Evolutionary conservation across 2,888 invertebrate species (phyloP).

Genomic region (Carterocephalus palaemon): DNA sequence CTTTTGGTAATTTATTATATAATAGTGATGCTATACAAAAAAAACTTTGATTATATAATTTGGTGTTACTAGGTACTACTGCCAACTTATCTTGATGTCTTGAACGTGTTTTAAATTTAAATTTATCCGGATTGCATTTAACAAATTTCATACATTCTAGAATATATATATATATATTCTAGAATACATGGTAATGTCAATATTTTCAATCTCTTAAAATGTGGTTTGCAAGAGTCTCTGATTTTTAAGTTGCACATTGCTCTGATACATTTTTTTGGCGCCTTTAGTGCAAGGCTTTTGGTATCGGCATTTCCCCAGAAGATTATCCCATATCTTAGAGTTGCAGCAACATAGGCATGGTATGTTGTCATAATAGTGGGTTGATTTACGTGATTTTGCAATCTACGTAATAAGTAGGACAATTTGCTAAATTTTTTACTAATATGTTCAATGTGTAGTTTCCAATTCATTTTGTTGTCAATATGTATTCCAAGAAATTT

Average conservation of each 20-base stretch:
- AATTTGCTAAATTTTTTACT: slow-evolving; percentile 7
- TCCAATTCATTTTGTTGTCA: slow-evolving; percentile 5
- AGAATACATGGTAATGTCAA: no score
- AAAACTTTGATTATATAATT: no score
- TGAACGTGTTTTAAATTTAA: no score
- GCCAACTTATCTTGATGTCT: no score
- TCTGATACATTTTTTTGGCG: slow-evolving; percentile 4
- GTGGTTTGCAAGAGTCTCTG: no score
- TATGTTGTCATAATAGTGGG: slow-evolving; percentile 1
- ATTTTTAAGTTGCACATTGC: slow-evolving; percentile 5
- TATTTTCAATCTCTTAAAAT: no score
- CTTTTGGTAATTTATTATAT: no score
- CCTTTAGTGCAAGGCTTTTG: neutral
- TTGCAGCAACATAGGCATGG: slow-evolving; percentile 4
- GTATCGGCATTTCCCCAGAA: slow-evolving; percentile 1
- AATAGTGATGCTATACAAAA: no score
- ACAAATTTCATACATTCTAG: no score
- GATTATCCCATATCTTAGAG: slow-evolving; percentile 3
- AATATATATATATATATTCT: no score
- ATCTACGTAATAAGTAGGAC: slow-evolving; percentile 1
- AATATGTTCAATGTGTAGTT: neutral
- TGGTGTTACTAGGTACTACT: no score
- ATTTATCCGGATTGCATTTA: no score
- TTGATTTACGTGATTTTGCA: neutral
- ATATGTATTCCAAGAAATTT: slow-evolving; percentile 3